phyloP scores from a whole-genome alignment of 2,888 invertebrate genomes.

The Protonemura montana region DNA sequence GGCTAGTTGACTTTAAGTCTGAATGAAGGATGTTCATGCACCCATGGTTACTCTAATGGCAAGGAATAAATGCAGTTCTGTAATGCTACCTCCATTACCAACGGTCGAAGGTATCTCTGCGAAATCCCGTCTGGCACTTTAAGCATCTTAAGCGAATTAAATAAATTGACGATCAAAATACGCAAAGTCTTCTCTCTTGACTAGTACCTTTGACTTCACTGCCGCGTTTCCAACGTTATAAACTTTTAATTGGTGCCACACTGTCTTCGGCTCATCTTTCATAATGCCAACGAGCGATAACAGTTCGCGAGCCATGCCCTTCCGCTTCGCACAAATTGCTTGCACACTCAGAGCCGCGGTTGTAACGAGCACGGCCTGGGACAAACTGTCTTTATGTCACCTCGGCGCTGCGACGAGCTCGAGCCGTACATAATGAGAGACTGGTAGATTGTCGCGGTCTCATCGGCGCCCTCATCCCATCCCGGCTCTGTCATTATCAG shows the following conservation, averaged over 20 bases:
- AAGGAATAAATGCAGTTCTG: no score
- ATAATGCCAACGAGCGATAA: neutral
- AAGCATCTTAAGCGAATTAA: neutral
- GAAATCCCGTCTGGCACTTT: no score
- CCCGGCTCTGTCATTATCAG: neutral
- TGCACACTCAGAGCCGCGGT: neutral
- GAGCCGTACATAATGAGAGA: neutral
- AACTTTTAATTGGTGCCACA: neutral
- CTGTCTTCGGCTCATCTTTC: neutral
- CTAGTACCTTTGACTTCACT: neutral
- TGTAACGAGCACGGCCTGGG: neutral
- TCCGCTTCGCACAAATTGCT: neutral
- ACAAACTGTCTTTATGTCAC: neutral
- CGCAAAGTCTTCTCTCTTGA: neutral
- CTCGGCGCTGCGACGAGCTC: neutral
- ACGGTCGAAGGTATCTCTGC: no score
- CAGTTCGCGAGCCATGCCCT: neutral
- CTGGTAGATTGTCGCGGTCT: neutral
- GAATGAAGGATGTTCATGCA: neutral
- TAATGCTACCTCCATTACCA: no score
- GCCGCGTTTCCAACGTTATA: neutral
- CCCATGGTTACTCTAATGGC: no score
- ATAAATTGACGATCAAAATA: neutral
- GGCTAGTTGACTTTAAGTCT: neutral
- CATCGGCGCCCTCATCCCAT: neutral